phyloP scores from a whole-genome alignment of 2,797 vertebrate species.

The Tragelaphus oryx region DNA sequence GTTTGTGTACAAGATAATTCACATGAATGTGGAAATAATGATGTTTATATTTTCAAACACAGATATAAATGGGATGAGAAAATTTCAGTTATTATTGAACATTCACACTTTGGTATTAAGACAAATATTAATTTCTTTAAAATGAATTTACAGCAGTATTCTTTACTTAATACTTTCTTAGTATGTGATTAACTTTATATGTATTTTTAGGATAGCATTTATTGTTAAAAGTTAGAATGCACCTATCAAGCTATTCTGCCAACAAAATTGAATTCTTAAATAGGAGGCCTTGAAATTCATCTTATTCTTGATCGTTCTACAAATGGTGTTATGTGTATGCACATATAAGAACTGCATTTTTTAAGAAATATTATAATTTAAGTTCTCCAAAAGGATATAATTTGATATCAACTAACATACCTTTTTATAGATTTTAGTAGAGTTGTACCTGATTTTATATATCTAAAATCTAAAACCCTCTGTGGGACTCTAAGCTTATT shows the following conservation, averaged over 20 bases:
- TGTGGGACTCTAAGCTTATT: neutral
- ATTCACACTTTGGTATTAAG: neutral
- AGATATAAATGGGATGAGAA: neutral
- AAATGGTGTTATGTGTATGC: neutral
- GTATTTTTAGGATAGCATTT: neutral
- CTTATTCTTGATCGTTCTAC: neutral
- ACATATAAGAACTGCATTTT: slow-evolving; percentile 27
- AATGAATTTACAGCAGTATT: neutral
- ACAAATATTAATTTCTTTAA: neutral
- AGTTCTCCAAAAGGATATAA: neutral
- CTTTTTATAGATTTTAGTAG: slow-evolving; percentile 17
- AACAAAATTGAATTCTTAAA: neutral
- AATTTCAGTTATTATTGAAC: neutral
- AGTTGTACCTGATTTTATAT: neutral
- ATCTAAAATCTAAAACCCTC: neutral
- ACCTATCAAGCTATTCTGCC: neutral
- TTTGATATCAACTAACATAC: neutral
- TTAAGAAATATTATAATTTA: neutral
- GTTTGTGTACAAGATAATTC: neutral
- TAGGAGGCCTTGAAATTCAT: neutral
- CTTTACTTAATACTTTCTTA: neutral
- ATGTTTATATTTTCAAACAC: neutral
- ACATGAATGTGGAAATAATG: neutral
- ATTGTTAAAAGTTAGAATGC: neutral
- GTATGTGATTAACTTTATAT: neutral